These are phyloP conservation scores for Xyrauchen texanus DNA, from an alignment of 2,113 vertebrate genomes.

Conservation along the genomic window DNA sequence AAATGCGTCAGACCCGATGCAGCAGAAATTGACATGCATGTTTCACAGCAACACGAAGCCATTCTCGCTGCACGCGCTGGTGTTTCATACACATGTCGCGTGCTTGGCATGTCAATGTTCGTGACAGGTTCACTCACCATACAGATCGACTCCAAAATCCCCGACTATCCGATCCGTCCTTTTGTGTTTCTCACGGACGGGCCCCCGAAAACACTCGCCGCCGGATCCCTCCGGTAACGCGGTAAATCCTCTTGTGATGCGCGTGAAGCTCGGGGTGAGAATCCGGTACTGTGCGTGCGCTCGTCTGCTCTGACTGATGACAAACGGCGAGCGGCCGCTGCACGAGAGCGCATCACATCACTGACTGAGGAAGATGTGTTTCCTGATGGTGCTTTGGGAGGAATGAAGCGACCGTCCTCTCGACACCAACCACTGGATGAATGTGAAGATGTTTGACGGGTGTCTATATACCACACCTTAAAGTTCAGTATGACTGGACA, in stretches of 20 bases:
- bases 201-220: constrained; percentile 17
- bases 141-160: background rate
- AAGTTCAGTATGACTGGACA: background rate
- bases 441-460: background rate
- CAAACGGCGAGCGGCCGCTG: constrained; percentile 6
- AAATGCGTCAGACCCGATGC: constrained; percentile 41
- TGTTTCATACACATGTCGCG: background rate
- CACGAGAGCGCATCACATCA: constrained; percentile 31
- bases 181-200: constrained; percentile 18
- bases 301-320: background rate
- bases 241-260: constrained; percentile 26
- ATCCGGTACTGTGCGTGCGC: constrained; percentile 7
- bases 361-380: constrained; percentile 26
- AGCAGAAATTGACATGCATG: constrained; percentile 31
- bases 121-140: constrained; percentile 18
- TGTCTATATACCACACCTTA: background rate
- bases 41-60: background rate
- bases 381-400: background rate
- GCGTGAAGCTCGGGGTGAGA: background rate
- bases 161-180: constrained; percentile 3
- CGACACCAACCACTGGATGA: constrained; percentile 33
- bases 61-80: background rate
- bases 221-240: constrained; percentile 4
- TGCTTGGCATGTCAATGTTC: background rate
- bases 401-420: background rate